A percentile compares a stretch with the other conserved stretches of the same genome.
Evolutionary conservation across 2,888 invertebrate genomes (phyloP).

Genomic region (Mayetiola destructor): DNA sequence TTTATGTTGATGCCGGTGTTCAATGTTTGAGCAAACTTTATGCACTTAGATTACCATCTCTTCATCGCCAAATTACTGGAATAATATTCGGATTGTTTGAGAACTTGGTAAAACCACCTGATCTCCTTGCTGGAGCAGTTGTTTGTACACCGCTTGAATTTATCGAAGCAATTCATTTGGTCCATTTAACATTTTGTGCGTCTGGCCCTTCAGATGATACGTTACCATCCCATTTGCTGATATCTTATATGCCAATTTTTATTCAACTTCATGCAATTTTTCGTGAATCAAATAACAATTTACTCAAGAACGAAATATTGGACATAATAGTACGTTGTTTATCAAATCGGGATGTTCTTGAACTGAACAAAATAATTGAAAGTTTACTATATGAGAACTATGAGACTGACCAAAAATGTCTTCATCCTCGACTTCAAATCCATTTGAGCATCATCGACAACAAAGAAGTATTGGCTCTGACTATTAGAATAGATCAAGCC

Average conservation of each 20-base stretch:
- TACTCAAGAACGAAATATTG: slow-evolving; percentile 19
- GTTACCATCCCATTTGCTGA: slow-evolving; percentile 27
- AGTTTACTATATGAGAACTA: slow-evolving; percentile 17
- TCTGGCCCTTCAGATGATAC: slow-evolving; percentile 25
- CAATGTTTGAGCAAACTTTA: not conserved
- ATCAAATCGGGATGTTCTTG: slow-evolving; percentile 25
- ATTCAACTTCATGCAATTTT: slow-evolving; percentile 25
- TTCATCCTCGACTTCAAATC: slow-evolving; percentile 25
- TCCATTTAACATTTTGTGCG: slow-evolving; percentile 28
- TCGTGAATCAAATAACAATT: slow-evolving; percentile 17
- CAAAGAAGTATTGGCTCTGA: not conserved
- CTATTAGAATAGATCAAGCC: not conserved
- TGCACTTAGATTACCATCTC: not conserved
- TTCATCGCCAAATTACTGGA: not conserved
- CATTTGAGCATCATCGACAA: slow-evolving; percentile 16
- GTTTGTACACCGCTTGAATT: slow-evolving; percentile 28
- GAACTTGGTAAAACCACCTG: slow-evolving; percentile 20
- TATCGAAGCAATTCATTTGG: slow-evolving; percentile 21
- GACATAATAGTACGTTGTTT: slow-evolving; percentile 26
- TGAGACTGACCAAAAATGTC: slow-evolving; percentile 19
- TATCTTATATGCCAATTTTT: slow-evolving; percentile 25
- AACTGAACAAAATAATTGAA: slow-evolving; percentile 24
- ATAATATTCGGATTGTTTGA: not conserved
- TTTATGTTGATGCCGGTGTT: slow-evolving; percentile 21
- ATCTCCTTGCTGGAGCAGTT: slow-evolving; percentile 26